Percentiles rank a stretch among this genome's conserved stretches.
Evolutionary conservation across 2,797 vertebrate genomes (phyloP).

Genomic region (Taenioides sp.): DNA sequence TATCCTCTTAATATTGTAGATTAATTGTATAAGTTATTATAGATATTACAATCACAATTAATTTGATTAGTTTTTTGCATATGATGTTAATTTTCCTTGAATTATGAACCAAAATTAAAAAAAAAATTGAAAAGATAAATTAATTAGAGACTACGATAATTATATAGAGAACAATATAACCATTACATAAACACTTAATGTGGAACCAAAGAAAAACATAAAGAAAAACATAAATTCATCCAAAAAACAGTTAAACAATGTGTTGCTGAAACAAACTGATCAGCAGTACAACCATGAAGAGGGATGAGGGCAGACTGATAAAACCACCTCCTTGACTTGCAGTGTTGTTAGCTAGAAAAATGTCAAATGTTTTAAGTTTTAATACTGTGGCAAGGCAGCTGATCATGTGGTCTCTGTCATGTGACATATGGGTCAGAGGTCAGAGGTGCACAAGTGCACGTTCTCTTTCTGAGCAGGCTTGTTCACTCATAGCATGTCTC

Average conservation of each 20-base stretch:
- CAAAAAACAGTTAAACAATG: neutral
- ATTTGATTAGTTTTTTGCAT: neutral
- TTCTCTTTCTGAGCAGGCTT: no score
- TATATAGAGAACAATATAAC: neutral
- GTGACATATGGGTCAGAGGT: no score
- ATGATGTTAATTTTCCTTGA: neutral
- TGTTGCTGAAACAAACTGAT: slow-evolving; percentile 25
- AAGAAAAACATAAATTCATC: neutral
- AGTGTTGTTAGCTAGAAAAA: neutral
- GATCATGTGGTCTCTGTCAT: no score
- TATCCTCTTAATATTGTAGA: no score
- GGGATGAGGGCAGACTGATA: neutral
- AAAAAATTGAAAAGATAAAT: no score
- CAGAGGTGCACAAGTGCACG: no score
- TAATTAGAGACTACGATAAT: neutral
- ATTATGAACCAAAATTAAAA: neutral
- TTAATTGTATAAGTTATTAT: neutral
- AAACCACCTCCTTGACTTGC: neutral
- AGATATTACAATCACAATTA: neutral
- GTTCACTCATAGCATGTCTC: no score
- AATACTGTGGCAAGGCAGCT: no score
- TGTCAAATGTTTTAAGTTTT: neutral
- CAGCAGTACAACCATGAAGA: slow-evolving; percentile 34
- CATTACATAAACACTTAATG: neutral
- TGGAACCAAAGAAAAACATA: neutral